Evolutionary conservation across 2,797 vertebrate genomes (phyloP), one percentile per base, ranked within the genome.

Genomic region (Yasuhikotakia modesta): DNA sequence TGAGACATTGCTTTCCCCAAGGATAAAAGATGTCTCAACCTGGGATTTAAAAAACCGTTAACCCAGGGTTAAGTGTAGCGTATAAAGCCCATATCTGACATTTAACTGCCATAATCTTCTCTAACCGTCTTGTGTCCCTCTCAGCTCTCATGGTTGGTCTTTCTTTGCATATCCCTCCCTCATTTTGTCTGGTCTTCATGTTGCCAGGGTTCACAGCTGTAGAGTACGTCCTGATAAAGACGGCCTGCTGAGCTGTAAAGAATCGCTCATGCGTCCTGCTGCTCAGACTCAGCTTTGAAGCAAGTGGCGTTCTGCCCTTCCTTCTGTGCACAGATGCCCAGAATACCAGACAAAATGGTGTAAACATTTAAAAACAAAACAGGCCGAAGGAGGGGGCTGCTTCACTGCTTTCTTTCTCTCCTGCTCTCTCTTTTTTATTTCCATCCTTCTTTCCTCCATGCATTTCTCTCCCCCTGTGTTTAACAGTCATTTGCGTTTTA

Each of bases 141-240:
- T 16, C 46, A 0, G 3, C 32, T 75, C 52, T 58, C 52, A 17
- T 35, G 19, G 52, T 65, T 50, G 30, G 35, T 60, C 46, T 60
- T 45, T 19, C 39, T 64, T 69, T 55, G 55, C 70, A 68, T 77
- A 57, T 74, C 11, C 57, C 50, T 43, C 50, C 50, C 27, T 70
- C 8, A 19, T 77, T 67, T 78, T 71, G 61, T 78, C 60, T 22
- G 4, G 60, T 58, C 19, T 43, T 60, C 45, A n/a, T 21, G 52
- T 53, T 68, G 60, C 74, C 61, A 80, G 67, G 75, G 53, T 75
- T 83, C 67, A 22, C 76, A 64, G 76, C 69, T 63, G 71, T 70
- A 67, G 61, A 68, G 55, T 48, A 75, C 70, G 43, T 78, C 16
- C 78, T 52, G 78, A 78, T 75, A 72, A 75, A 77, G 80, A 73